Conservation (phyloP, 2,797 vertebrate genomes). For the Neosilurus hyrtlii region DNA sequence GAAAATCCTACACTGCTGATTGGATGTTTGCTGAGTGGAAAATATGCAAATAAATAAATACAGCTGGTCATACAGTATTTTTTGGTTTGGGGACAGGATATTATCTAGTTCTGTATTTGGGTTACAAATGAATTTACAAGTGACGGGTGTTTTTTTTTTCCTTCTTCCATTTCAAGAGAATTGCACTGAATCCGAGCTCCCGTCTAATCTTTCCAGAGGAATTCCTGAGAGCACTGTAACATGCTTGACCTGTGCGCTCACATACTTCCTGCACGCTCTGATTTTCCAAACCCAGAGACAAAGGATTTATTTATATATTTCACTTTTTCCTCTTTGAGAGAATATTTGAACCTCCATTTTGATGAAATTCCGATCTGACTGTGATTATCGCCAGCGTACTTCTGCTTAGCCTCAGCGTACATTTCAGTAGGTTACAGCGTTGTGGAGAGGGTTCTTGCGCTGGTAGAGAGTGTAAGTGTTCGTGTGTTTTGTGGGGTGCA, state of each 20-base stretch:
- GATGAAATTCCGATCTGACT: not conserved
- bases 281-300: not conserved
- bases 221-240: not conserved
- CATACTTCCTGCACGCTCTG: not conserved
- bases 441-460: not conserved
- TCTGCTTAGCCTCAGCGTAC: no score
- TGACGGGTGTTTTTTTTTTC: no score
- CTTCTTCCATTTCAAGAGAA: no score
- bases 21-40: no score
- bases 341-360: not conserved
- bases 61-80: no score
- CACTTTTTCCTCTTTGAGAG: not conserved
- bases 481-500: slow-evolving; percentile 24
- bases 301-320: not conserved
- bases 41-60: no score
- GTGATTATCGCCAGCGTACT: not conserved
- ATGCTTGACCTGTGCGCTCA: not conserved
- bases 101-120: no score
- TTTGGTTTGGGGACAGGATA: no score
- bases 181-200: no score
- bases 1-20: no score
- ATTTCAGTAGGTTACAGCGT: no score
- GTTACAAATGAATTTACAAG: no score
- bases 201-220: not conserved
- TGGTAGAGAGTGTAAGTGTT: not conserved